Evolutionary conservation across 1,140 invertebrate species (phyloP).

Genomic region (Hirudo medicinalis): DNA sequence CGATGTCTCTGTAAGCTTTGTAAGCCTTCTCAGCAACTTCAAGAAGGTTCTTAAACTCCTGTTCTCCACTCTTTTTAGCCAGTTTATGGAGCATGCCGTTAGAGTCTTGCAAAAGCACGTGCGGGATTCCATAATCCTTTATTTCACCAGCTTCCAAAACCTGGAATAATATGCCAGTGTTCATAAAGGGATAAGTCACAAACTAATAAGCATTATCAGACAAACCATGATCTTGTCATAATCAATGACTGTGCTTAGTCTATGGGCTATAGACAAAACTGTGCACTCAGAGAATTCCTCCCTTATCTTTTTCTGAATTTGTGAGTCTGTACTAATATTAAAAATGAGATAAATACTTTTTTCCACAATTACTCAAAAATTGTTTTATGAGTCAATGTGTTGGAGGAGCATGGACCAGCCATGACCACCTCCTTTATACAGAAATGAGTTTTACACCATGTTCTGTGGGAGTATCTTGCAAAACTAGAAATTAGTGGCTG

Average conservation of each 20-base stretch:
- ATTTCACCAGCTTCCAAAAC: constrained; percentile 12
- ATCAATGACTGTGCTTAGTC: constrained; percentile 44
- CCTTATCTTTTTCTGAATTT: constrained; percentile 40
- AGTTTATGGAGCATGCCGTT: constrained; percentile 4
- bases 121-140: constrained; percentile 12
- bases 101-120: neutral
- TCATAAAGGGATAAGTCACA: no score
- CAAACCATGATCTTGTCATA: constrained; percentile 24
- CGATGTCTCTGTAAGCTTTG: no score
- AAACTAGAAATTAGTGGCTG: no score
- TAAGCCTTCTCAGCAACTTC: no score
- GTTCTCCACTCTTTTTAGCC: neutral
- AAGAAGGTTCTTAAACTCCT: neutral
- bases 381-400: no score
- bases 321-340: constrained; percentile 34
- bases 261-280: constrained; percentile 43
- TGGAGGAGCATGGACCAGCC: no score
- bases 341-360: no score
- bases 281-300: constrained; percentile 38
- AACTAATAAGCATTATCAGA: no score
- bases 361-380: no score
- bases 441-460: no score
- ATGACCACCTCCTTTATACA: no score
- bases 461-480: no score
- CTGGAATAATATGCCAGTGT: neutral